Evolutionary conservation across 1,140 invertebrate species (phyloP).

Genomic region (Nixonia krombeini): DNA sequence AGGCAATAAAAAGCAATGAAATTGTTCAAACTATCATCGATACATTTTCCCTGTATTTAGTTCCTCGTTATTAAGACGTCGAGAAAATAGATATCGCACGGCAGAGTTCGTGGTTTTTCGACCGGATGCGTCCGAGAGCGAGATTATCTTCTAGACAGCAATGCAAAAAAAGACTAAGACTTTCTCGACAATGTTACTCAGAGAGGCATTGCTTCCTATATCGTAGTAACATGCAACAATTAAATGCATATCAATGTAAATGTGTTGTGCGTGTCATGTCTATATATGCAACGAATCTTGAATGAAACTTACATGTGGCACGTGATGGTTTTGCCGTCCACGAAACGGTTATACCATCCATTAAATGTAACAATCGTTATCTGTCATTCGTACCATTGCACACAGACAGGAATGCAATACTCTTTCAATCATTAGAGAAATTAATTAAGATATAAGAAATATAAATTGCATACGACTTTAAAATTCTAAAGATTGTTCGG

Average conservation of each 20-base stretch:
- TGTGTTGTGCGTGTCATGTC: constrained; percentile 8
- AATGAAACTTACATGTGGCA: neutral
- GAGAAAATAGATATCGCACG: too few relatives aligned
- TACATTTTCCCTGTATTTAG: neutral
- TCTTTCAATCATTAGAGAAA: too few relatives aligned
- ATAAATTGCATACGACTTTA: too few relatives aligned
- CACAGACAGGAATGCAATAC: too few relatives aligned
- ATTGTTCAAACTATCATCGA: neutral
- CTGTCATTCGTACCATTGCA: too few relatives aligned
- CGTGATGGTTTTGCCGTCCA: too few relatives aligned
- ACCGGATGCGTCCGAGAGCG: constrained; percentile 40
- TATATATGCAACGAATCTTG: constrained; percentile 16
- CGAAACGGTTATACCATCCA: too few relatives aligned
- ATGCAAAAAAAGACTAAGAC: constrained; percentile 25
- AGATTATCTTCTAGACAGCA: constrained; percentile 28
- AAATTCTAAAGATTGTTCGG: too few relatives aligned
- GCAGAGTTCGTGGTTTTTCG: constrained; percentile 31
- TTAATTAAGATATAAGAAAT: too few relatives aligned
- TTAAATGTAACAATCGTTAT: too few relatives aligned
- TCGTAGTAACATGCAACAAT: constrained; percentile 14
- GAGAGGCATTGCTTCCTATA: constrained; percentile 33
- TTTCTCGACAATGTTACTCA: constrained; percentile 38
- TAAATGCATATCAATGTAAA: constrained; percentile 19
- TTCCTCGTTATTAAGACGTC: constrained; percentile 9
- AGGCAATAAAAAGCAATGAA: neutral